phyloP scores from a whole-genome alignment of 2,797 vertebrate species.

The Oreochromis mossambicus region DNA sequence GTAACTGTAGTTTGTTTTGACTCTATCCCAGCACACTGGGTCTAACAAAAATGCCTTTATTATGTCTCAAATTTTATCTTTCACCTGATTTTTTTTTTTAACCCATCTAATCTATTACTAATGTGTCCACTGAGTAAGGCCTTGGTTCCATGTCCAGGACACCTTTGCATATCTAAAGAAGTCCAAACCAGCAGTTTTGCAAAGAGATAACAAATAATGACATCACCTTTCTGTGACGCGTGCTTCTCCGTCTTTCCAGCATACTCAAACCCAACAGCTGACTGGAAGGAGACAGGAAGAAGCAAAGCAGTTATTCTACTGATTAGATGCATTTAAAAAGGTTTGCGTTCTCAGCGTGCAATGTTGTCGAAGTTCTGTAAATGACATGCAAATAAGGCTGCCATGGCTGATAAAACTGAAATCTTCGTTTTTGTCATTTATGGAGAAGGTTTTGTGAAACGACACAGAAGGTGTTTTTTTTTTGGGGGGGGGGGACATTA shows the following conservation, averaged over 20 bases:
- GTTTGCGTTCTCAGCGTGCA: rapidly evolving
- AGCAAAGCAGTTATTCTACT: neutral
- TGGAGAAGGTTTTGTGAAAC: rapidly evolving
- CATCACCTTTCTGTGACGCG: constrained; percentile 92
- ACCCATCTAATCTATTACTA: neutral
- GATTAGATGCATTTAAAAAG: neutral
- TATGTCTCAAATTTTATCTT: neutral
- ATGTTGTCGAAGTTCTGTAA: neutral
- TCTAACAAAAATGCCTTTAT: neutral
- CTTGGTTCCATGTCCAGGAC: neutral
- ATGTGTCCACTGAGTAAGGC: neutral
- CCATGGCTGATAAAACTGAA: neutral
- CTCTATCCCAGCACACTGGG: neutral
- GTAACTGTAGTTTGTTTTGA: neutral
- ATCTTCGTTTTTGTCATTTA: rapidly evolving
- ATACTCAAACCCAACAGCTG: constrained; percentile 94
- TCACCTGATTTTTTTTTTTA: neutral
- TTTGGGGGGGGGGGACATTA: neutral
- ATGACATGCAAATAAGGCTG: neutral
- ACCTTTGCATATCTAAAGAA: neutral
- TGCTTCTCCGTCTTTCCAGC: constrained; percentile 95
- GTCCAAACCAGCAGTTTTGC: neutral
- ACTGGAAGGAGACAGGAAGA: constrained; percentile 73
- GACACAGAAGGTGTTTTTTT: neutral
- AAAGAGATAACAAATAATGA: neutral